Conservation (phyloP, 92 coral and sea anemone species). For the Bergia puertoricense region DNA sequence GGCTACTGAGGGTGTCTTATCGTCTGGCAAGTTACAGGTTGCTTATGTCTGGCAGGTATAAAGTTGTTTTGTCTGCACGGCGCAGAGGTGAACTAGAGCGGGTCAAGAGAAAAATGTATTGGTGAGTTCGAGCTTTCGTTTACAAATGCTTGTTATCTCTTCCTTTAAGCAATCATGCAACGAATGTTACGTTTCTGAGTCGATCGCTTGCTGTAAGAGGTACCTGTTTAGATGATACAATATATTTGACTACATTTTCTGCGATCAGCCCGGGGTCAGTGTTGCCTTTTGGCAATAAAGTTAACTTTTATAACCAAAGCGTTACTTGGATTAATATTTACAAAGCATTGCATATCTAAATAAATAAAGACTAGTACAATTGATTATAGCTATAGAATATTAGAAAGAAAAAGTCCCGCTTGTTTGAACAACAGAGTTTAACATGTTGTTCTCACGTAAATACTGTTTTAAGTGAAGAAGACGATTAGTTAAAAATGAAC, state of each 20-base stretch:
- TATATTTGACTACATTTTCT: too few relatives aligned
- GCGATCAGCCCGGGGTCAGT: neutral
- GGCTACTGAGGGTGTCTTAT: slow-evolving; percentile 57
- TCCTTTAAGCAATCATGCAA: neutral
- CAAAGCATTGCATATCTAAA: neutral
- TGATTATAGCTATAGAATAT: neutral
- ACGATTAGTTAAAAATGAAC: too few relatives aligned
- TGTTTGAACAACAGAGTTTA: neutral
- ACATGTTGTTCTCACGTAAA: too few relatives aligned
- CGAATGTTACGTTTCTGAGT: neutral
- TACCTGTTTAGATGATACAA: neutral
- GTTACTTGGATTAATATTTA: too few relatives aligned
- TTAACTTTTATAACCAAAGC: neutral
- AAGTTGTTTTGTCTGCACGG: slow-evolving; percentile 86
- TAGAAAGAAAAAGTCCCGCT: neutral
- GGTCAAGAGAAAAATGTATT: slow-evolving; percentile 74
- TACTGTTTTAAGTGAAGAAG: too few relatives aligned
- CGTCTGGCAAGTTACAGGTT: slow-evolving; percentile 73
- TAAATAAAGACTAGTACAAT: neutral
- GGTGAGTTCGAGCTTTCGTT: slow-evolving; percentile 54
- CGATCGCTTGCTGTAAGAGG: neutral
- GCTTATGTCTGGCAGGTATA: slow-evolving; percentile 31
- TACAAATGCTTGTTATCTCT: neutral
- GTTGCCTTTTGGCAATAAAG: neutral
- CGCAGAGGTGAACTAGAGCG: slow-evolving; percentile 82